phyloP scores from a whole-genome alignment of 1,140 invertebrate genomes.

The Adoxophyes honmai region DNA sequence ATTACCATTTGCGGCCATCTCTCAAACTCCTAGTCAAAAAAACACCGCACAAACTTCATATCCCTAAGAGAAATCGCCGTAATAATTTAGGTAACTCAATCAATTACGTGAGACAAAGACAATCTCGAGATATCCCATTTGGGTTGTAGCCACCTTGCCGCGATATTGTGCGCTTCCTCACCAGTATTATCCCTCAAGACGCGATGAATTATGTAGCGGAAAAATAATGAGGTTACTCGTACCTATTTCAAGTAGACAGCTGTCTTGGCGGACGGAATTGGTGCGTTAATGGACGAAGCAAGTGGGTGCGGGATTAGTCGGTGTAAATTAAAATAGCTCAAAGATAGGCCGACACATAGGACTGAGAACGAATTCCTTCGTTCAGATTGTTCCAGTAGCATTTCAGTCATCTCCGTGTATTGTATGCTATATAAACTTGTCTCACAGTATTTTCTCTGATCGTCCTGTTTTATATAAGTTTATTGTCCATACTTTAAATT shows the following conservation, averaged over 20 bases:
- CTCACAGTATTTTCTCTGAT: no score
- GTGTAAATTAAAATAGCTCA: neutral
- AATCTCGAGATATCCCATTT: conserved; percentile 15
- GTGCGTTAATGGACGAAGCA: conserved; percentile 12
- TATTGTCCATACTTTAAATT: no score
- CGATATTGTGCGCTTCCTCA: conserved; percentile 15
- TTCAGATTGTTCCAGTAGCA: no score
- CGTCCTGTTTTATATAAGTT: no score
- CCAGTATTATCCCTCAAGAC: conserved; percentile 18
- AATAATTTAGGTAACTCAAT: conserved; percentile 13
- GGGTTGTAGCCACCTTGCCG: conserved; percentile 5
- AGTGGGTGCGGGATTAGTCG: neutral
- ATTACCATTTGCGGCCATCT: no score
- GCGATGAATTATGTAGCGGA: conserved; percentile 31
- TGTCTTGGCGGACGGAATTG: conserved; percentile 10
- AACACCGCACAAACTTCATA: neutral
- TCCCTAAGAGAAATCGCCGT: conserved; percentile 1
- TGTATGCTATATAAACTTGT: no score
- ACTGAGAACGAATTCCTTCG: no score
- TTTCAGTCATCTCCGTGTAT: no score
- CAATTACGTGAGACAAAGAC: conserved; percentile 14
- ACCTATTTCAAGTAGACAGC: conserved; percentile 11
- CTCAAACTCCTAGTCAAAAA: no score
- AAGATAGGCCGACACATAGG: no score
- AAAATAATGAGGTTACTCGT: conserved; percentile 26